phyloP scores from a whole-genome alignment of 2,113 vertebrate genomes.

The Ceuthmochares aereus region DNA sequence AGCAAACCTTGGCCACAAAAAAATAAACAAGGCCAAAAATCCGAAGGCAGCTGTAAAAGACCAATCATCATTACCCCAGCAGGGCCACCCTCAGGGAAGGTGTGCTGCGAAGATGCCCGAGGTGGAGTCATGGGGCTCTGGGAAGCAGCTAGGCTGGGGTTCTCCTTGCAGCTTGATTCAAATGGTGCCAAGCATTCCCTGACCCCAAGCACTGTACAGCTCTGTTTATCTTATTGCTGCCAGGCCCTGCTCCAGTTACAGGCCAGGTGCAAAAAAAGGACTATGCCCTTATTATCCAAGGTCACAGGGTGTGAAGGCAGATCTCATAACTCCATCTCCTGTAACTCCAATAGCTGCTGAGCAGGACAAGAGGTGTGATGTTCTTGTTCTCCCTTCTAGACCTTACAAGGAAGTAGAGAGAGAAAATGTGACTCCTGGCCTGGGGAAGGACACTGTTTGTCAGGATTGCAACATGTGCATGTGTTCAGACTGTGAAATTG shows the following conservation, averaged over 20 bases:
- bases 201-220: accelerated
- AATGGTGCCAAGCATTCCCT: accelerated
- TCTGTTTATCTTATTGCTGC: accelerated
- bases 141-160: background rate
- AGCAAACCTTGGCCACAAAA: background rate
- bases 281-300: background rate
- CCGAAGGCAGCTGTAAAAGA: too few relatives aligned
- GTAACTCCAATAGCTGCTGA: background rate
- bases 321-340: accelerated
- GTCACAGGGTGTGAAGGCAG: background rate
- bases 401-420: background rate
- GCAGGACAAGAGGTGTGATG: background rate
- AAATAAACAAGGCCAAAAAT: background rate
- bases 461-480: accelerated
- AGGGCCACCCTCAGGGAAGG: background rate
- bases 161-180: background rate
- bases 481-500: accelerated
- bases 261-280: background rate
- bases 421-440: background rate
- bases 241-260: background rate
- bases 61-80: accelerated
- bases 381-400: background rate
- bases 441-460: too few relatives aligned
- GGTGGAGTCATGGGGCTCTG: too few relatives aligned
- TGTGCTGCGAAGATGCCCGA: background rate